A percentile compares a stretch with the other conserved stretches of the same genome.
Evolutionary conservation across 1,140 invertebrate species (phyloP).

Genomic region (Microplitis mediator): DNA sequence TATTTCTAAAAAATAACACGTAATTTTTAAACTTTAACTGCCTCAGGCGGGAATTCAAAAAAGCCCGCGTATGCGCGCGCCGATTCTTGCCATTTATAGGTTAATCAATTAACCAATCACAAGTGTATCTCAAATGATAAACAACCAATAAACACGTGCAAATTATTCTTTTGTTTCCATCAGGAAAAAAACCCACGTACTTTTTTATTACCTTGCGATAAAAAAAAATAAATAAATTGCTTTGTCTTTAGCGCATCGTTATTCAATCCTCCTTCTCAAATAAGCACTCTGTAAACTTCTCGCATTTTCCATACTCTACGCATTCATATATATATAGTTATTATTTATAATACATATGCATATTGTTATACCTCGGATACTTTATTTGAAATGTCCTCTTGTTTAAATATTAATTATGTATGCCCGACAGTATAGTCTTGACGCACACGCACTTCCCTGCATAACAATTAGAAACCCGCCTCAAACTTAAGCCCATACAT

Average conservation of each 20-base stretch:
- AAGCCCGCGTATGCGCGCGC: no score
- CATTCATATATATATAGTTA: neutral
- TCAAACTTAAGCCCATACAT: neutral
- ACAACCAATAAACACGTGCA: no score
- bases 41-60: no score
- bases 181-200: no score
- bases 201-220: no score
- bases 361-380: slow-evolving; percentile 1
- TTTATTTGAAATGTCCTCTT: slow-evolving; percentile 28
- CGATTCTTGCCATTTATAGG: no score
- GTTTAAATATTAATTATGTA: slow-evolving; percentile 60
- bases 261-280: neutral
- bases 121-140: no score
- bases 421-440: slow-evolving; percentile 42
- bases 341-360: neutral
- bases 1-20: no score
- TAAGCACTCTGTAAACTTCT: slow-evolving; percentile 8
- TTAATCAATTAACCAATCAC: no score
- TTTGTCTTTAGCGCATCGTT: neutral
- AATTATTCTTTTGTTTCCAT: no score
- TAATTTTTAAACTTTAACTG: no score
- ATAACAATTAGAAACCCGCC: slow-evolving; percentile 32
- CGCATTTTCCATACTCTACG: neutral
- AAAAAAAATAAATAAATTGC: neutral
- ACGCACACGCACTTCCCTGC: slow-evolving; percentile 48